phyloP scores from a whole-genome alignment of 2,113 vertebrate species.

The Macquaria australasica region DNA sequence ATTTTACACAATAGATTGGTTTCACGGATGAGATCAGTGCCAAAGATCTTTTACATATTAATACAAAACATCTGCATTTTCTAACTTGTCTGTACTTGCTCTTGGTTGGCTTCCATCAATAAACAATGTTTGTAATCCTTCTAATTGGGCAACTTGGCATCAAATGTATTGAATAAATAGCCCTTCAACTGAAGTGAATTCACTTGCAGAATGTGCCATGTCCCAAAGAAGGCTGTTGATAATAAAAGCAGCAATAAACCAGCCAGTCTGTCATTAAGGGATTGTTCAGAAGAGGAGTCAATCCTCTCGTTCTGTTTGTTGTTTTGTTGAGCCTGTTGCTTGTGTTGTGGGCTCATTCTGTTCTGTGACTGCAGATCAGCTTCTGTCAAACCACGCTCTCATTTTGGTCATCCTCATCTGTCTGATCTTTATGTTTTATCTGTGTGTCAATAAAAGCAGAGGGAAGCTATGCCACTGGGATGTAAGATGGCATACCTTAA shows the following conservation, averaged over 20 bases:
- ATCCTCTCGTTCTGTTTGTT: constrained; percentile 43
- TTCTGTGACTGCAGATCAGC: constrained; percentile 30
- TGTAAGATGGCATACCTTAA: not conserved
- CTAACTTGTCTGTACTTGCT: constrained; percentile 13
- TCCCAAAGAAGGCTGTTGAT: constrained; percentile 45
- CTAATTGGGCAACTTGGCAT: constrained; percentile 41
- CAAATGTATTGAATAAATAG: constrained; percentile 51
- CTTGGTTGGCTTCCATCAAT: constrained; percentile 34
- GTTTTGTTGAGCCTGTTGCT: constrained; percentile 51
- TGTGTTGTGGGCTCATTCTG: constrained; percentile 18
- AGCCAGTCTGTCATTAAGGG: constrained; percentile 34
- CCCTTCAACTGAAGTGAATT: constrained; percentile 48
- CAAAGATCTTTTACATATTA: constrained; percentile 28
- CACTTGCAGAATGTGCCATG: constrained; percentile 43
- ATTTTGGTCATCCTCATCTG: not conserved
- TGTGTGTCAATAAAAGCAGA: not conserved
- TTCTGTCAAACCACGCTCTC: not conserved
- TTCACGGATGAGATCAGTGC: constrained; percentile 16
- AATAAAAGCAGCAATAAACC: constrained; percentile 56
- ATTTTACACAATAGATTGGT: not conserved
- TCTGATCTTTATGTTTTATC: constrained; percentile 21
- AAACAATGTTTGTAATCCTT: constrained; percentile 46
- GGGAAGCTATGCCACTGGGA: not conserved
- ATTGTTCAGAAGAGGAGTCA: constrained; percentile 53
- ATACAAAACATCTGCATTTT: constrained; percentile 35